Conservation (phyloP, 2,888 invertebrate genomes). For the Euzophera pinguis region DNA sequence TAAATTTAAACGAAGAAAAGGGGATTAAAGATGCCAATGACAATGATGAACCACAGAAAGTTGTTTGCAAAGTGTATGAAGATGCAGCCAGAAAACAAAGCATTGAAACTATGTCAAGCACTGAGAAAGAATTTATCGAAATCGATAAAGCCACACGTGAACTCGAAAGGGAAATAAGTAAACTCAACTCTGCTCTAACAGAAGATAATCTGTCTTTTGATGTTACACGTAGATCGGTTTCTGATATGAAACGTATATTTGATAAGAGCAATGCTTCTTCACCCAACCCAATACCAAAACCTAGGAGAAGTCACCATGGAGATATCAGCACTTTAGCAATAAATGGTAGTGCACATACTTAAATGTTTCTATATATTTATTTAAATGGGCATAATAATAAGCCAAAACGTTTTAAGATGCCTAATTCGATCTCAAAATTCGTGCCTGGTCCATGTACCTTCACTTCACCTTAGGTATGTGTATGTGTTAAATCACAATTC, state of each 20-base stretch:
- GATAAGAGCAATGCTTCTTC: constrained; percentile 70
- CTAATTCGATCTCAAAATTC: neutral
- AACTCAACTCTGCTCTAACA: constrained; percentile 66
- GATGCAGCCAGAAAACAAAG: constrained; percentile 57
- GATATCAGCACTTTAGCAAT: constrained; percentile 48
- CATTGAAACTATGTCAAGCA: constrained; percentile 66
- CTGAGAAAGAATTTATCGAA: constrained; percentile 70
- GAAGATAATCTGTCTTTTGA: constrained; percentile 57
- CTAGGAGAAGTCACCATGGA: constrained; percentile 73
- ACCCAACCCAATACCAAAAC: constrained; percentile 80
- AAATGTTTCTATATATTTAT: neutral
- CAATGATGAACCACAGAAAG: constrained; percentile 61
- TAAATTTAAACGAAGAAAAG: constrained; percentile 57
- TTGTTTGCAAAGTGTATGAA: constrained; percentile 65
- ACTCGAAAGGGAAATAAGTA: constrained; percentile 69
- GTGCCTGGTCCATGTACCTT: constrained; percentile 9
- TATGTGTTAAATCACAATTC: too few species aligned
- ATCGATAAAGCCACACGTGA: constrained; percentile 69
- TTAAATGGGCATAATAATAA: too few species aligned
- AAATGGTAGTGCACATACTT: constrained; percentile 19
- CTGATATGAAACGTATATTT: constrained; percentile 75
- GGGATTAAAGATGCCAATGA: constrained; percentile 50
- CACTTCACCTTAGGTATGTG: neutral
- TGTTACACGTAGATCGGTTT: constrained; percentile 55
- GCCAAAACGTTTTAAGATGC: too few species aligned